Evolutionary conservation across 2,888 invertebrate species (phyloP).

Genomic region (Xylota sylvarum): DNA sequence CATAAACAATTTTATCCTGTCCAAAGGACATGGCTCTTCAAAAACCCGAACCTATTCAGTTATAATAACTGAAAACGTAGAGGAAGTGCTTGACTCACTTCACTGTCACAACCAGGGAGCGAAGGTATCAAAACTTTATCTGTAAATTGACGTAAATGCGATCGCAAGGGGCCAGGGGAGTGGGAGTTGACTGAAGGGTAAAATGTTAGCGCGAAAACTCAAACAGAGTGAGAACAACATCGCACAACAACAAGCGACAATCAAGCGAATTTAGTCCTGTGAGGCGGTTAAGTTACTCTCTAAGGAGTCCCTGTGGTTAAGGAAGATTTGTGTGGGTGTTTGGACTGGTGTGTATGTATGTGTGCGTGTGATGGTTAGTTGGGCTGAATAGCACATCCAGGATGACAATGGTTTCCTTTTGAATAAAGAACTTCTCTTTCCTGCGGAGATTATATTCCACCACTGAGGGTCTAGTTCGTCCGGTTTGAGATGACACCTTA

Average conservation of each 20-base stretch:
- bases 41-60: slow-evolving; percentile 65
- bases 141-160: slow-evolving; percentile 72
- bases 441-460: slow-evolving; percentile 72
- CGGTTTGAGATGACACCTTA: slow-evolving; percentile 71
- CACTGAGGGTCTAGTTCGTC: slow-evolving; percentile 43
- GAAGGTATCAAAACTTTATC: slow-evolving; percentile 74
- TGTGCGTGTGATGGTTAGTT: slow-evolving; percentile 27
- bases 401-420: slow-evolving; percentile 74
- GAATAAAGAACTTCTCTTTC: slow-evolving; percentile 69
- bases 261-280: slow-evolving; percentile 56
- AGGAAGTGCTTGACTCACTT: slow-evolving; percentile 65
- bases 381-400: slow-evolving; percentile 50
- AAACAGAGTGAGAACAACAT: slow-evolving; percentile 32
- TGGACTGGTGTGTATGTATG: not conserved
- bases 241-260: slow-evolving; percentile 42
- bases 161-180: slow-evolving; percentile 21
- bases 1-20: slow-evolving; percentile 71
- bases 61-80: slow-evolving; percentile 59
- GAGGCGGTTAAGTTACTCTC: slow-evolving; percentile 60
- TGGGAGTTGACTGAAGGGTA: slow-evolving; percentile 8
- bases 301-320: slow-evolving; percentile 55
- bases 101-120: slow-evolving; percentile 71
- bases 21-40: slow-evolving; percentile 66
- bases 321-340: slow-evolving; percentile 16
- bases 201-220: slow-evolving; percentile 55